Evolutionary conservation across 1,140 invertebrate genomes (phyloP).

Genomic region (Papilio aristodemus): DNA sequence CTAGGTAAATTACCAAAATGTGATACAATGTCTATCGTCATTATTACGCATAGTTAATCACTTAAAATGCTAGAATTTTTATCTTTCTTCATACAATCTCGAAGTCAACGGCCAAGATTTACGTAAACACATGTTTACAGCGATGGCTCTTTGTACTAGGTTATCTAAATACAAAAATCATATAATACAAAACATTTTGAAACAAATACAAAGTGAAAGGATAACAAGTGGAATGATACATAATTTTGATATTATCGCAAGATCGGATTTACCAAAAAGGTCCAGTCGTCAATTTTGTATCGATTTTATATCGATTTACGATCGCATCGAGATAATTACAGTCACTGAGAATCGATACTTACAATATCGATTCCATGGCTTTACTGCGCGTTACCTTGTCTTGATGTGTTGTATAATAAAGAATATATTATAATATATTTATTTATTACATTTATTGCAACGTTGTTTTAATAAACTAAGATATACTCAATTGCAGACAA

Average conservation of each 20-base stretch:
- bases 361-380: too few relatives aligned
- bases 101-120: conserved; percentile 72
- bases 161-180: conserved; percentile 51
- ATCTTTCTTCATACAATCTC: conserved; percentile 57
- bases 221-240: conserved; percentile 69
- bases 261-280: background rate
- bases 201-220: conserved; percentile 61
- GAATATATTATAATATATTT: too few relatives aligned
- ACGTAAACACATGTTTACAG: conserved; percentile 65
- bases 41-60: conserved; percentile 65
- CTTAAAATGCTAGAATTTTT: conserved; percentile 57
- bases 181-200: conserved; percentile 46
- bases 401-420: too few relatives aligned
- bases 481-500: too few relatives aligned
- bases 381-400: too few relatives aligned
- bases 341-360: too few relatives aligned
- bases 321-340: too few relatives aligned
- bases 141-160: conserved; percentile 73
- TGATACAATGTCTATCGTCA: conserved; percentile 65
- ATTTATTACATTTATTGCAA: too few relatives aligned
- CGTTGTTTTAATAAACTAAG: too few relatives aligned
- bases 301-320: conserved; percentile 44
- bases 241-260: conserved; percentile 38
- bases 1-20: conserved; percentile 68
- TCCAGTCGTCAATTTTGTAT: conserved; percentile 40